Evolutionary conservation across 1,140 invertebrate genomes (phyloP).

Genomic region (Drosophila willistoni): DNA sequence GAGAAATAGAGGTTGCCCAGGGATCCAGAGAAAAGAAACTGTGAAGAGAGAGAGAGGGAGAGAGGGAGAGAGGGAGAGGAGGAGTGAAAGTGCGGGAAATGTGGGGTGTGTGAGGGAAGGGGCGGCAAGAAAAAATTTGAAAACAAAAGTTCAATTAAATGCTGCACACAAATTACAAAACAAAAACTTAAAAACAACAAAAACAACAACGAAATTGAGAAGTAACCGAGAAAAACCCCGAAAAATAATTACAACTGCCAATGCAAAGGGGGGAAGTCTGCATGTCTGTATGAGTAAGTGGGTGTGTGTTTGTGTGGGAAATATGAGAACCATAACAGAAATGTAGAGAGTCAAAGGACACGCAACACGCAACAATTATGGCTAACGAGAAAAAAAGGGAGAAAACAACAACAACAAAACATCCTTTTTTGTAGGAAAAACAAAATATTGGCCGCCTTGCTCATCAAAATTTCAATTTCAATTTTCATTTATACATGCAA

Average conservation of each 20-base stretch:
- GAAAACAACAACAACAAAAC: background rate
- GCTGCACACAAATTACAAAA: constrained; percentile 22
- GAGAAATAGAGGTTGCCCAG: background rate
- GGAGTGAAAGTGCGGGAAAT: too few relatives aligned
- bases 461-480: constrained; percentile 45
- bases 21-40: background rate
- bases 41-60: background rate
- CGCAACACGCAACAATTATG: constrained; percentile 3
- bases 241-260: constrained; percentile 32
- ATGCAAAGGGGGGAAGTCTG: constrained; percentile 8
- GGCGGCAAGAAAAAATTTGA: constrained; percentile 10
- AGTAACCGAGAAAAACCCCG: background rate
- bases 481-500: constrained; percentile 46
- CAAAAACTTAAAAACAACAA: constrained; percentile 7
- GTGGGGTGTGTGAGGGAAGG: background rate
- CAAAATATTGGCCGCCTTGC: constrained; percentile 19
- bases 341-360: constrained; percentile 9
- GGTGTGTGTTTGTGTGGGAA: constrained; percentile 12
- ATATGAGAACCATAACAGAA: constrained; percentile 28
- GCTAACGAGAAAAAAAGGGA: background rate
- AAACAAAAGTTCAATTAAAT: constrained; percentile 35
- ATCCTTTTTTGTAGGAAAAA: background rate
- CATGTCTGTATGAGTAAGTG: background rate
- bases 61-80: background rate
- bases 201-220: background rate